Conservation (phyloP, 2,888 invertebrate genomes). For the Zhengitettix transpicula region DNA sequence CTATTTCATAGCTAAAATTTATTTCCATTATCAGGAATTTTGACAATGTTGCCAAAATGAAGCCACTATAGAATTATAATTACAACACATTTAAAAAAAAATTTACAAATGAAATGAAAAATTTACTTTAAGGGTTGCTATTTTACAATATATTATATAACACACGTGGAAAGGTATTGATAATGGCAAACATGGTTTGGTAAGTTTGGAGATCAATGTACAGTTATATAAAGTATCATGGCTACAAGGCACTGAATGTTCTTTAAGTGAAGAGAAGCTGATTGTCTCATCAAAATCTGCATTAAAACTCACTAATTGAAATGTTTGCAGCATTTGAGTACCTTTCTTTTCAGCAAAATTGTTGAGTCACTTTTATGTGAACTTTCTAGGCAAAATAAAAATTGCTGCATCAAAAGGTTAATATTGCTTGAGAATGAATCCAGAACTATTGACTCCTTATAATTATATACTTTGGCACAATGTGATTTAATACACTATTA, state of each 20-base stretch:
- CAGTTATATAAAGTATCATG: not conserved
- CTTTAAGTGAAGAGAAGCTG: not conserved
- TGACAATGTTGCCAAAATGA: not conserved
- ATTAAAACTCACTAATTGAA: not conserved
- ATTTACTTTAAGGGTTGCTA: not conserved
- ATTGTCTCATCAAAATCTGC: not conserved
- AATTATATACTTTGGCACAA: too few relatives aligned
- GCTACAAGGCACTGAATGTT: slow-evolving; percentile 1
- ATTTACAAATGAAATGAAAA: not conserved
- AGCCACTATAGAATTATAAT: not conserved
- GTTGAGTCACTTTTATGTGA: not conserved
- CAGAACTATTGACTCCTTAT: too few relatives aligned
- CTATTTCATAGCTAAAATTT: too few relatives aligned
- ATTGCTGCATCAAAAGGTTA: too few relatives aligned
- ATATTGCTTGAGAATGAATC: too few relatives aligned
- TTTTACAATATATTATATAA: not conserved
- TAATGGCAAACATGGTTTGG: not conserved
- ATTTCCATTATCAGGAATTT: not conserved
- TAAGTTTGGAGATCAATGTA: not conserved
- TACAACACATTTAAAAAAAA: not conserved
- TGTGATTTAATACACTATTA: too few relatives aligned
- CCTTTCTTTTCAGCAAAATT: not conserved
- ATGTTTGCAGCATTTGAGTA: not conserved
- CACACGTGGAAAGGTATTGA: not conserved
- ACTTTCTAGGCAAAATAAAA: too few relatives aligned